Conservation (phyloP, 1,140 invertebrate species). For the Ectropis grisescens region DNA sequence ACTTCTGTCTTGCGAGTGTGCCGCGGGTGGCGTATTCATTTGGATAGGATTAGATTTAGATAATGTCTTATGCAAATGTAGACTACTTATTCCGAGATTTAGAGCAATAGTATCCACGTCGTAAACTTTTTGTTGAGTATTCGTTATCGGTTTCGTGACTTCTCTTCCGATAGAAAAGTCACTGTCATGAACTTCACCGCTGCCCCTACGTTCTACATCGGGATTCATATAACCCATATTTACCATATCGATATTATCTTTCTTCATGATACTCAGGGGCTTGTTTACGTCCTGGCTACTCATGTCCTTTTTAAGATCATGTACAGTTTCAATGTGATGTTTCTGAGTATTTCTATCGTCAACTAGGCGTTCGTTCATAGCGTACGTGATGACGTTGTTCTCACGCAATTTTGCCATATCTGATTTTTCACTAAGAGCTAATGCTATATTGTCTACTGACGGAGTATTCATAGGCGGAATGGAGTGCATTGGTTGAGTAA, state of each 20-base stretch:
- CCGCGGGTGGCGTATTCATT: conserved; percentile 41
- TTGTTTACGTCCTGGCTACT: conserved; percentile 25
- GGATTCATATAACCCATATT: conserved; percentile 62
- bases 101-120: conserved; percentile 49
- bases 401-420: conserved; percentile 40
- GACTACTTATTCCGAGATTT: conserved; percentile 47
- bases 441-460: conserved; percentile 48
- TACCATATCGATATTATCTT: conserved; percentile 59
- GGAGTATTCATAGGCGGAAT: conserved; percentile 17
- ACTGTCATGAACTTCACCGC: conserved; percentile 24
- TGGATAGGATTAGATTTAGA: conserved; percentile 21
- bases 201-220: conserved; percentile 29
- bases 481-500: conserved; percentile 18
- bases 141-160: conserved; percentile 21
- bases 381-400: conserved; percentile 24
- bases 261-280: conserved; percentile 28
- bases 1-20: conserved; percentile 36
- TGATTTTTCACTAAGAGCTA: conserved; percentile 49
- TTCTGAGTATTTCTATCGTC: conserved; percentile 22
- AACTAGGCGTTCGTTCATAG: conserved; percentile 6
- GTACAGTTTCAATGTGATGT: conserved; percentile 22
- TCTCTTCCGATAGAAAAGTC: conserved; percentile 25
- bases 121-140: conserved; percentile 33
- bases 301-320: conserved; percentile 22
- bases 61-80: conserved; percentile 30